Evolutionary conservation across 2,113 vertebrate genomes (phyloP), one percentile per base, ranked within the genome.

Genomic region (Columbina picui): DNA sequence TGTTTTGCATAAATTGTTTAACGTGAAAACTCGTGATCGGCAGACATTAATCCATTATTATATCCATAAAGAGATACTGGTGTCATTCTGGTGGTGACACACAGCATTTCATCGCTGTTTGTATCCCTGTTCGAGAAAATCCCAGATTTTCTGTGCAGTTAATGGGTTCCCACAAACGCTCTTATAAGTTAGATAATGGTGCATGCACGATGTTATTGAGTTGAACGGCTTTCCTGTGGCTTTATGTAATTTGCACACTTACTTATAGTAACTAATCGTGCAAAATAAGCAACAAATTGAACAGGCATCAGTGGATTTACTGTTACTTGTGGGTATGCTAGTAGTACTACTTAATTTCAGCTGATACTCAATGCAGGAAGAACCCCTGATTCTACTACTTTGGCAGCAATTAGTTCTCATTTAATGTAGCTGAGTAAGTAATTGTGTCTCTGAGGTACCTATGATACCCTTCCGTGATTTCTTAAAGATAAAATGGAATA

Each of bases 371-470:
- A 4, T 55, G 43, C 43, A 56, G 74, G 14, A 49, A 82, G 61
- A 57, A 74, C 3, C 2, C 20, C 25, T 3, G 27, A 82, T 70
- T 65, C 45, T 70, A 30, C 92, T 90, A 57, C 79, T 88, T 39
- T 53, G 87, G 75, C 61, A 96, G 70, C 75, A 82, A 75, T 95
- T 95, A 90, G 56, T 79, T 88, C 27, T 49, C 70, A 82, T 56
- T 60, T 90, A 93, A 67, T 81, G 60, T 43, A 53, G 60, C 53
- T 52, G 56, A 84, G 36, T 64, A 82, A 90, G 57, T 92, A 43
- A 82, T 89, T 94, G 92, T 91, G 43, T 90, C 77, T 92, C 73
- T 50, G 45, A 87, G 74, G 77, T 89, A 56, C 69, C 77, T 71
- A 4, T 56, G 80, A 84, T 87, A 84, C 69, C 73, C 60, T 91